These are phyloP conservation scores for Corydoras sp. DNA, from an alignment of 2,113 vertebrate genomes.

Conservation along the genomic window DNA sequence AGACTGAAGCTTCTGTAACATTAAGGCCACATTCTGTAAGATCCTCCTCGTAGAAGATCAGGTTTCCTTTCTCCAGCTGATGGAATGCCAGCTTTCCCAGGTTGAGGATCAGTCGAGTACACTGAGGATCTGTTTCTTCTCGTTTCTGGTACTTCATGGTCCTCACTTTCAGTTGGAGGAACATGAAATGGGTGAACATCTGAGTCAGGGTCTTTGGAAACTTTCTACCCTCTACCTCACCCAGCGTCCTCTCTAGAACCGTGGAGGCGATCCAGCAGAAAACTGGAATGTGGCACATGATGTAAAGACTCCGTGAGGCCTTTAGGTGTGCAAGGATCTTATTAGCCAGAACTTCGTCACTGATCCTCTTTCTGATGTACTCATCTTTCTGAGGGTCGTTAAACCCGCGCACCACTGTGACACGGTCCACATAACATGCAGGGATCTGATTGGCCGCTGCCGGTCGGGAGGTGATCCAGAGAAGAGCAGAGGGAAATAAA, in stretches of 20 bases:
- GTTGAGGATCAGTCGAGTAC: neutral
- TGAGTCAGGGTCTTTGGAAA: constrained; percentile 19
- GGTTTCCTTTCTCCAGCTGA: constrained; percentile 17
- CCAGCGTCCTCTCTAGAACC: neutral
- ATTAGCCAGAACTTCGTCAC: neutral
- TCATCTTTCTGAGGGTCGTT: neutral
- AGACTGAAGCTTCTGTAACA: neutral
- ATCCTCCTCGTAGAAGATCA: constrained; percentile 24
- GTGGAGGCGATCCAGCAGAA: too few relatives aligned
- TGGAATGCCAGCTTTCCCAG: constrained; percentile 27
- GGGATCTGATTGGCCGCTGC: too few relatives aligned
- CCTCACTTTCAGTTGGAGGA: constrained; percentile 5
- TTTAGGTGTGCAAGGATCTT: too few relatives aligned
- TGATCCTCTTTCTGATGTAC: constrained; percentile 3
- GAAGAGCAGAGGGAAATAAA: too few relatives aligned
- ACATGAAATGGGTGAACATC: constrained; percentile 25
- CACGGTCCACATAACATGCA: neutral
- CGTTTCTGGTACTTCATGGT: constrained; percentile 1
- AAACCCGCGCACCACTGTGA: neutral
- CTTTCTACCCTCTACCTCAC: neutral
- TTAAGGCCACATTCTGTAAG: constrained; percentile 13
- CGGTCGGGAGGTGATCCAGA: too few relatives aligned
- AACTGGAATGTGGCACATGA: too few relatives aligned
- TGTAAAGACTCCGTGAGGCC: too few relatives aligned
- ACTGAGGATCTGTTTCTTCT: neutral